Evolutionary conservation across 2,888 invertebrate species (phyloP).

Genomic region (Carabus problematicus): DNA sequence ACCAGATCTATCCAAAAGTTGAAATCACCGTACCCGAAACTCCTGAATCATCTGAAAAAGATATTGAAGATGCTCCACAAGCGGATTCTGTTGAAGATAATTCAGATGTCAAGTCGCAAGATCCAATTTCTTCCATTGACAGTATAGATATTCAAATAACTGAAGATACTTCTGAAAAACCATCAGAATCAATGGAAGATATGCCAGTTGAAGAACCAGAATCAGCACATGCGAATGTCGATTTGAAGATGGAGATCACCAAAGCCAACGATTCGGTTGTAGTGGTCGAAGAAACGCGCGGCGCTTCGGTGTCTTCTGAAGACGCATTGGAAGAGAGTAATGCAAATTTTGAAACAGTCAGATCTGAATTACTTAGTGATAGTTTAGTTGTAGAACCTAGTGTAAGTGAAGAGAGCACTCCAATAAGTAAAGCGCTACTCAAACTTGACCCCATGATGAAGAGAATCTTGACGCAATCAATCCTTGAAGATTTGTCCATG

Average conservation of each 20-base stretch:
- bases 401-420: slow-evolving; percentile 11
- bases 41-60: background rate
- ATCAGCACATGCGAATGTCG: slow-evolving; percentile 44
- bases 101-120: background rate
- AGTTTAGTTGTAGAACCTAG: slow-evolving; percentile 27
- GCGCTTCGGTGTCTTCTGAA: background rate
- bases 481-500: slow-evolving; percentile 13
- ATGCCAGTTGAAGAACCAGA: slow-evolving; percentile 46
- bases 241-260: background rate
- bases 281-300: background rate
- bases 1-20: background rate
- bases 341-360: slow-evolving; percentile 21
- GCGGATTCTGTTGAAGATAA: background rate
- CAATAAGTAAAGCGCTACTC: background rate
- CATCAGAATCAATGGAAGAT: slow-evolving; percentile 53
- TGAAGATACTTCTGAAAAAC: slow-evolving; percentile 55
- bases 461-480: slow-evolving; percentile 15
- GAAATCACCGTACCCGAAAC: background rate
- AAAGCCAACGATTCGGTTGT: background rate
- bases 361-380: slow-evolving; percentile 30
- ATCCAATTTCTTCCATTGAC: slow-evolving; percentile 45
- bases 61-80: too few relatives aligned
- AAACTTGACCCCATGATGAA: background rate
- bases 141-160: slow-evolving; percentile 59
- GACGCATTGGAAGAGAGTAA: slow-evolving; percentile 1